Percentiles rank a stretch among this genome's conserved stretches.
Evolutionary conservation across 2,888 invertebrate species (phyloP).

Genomic region (Carabus problematicus): DNA sequence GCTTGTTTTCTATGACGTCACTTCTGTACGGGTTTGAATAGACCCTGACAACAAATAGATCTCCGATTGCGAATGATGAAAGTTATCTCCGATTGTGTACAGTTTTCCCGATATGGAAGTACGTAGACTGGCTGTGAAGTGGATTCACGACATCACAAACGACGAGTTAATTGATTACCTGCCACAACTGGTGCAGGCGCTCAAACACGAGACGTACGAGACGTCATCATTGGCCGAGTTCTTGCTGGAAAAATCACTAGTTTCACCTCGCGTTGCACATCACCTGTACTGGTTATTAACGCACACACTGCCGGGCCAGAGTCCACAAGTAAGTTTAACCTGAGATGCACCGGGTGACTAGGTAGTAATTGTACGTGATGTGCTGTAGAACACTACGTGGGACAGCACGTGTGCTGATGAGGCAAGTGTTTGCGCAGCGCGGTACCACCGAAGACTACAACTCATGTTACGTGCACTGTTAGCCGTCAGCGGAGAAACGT

Average conservation of each 20-base stretch:
- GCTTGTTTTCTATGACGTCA: too few relatives aligned
- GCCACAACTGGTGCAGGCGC: slow-evolving; percentile 91
- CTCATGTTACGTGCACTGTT: slow-evolving; percentile 87
- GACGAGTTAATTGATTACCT: slow-evolving; percentile 91
- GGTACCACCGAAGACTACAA: slow-evolving; percentile 79
- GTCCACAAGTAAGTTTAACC: slow-evolving; percentile 74
- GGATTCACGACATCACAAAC: slow-evolving; percentile 80
- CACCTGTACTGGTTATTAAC: slow-evolving; percentile 92
- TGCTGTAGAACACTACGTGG: slow-evolving; percentile 51
- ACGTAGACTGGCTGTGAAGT: slow-evolving; percentile 81
- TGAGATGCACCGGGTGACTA: not conserved
- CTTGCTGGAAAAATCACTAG: slow-evolving; percentile 80
- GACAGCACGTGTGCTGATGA: slow-evolving; percentile 65
- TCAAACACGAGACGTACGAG: slow-evolving; percentile 91
- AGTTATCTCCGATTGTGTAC: too few relatives aligned
- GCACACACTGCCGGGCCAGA: slow-evolving; percentile 80
- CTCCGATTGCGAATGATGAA: too few relatives aligned
- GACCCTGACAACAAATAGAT: too few relatives aligned
- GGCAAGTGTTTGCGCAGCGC: slow-evolving; percentile 72
- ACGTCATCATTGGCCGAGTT: slow-evolving; percentile 85
- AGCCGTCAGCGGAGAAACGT: slow-evolving; percentile 82
- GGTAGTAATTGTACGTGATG: slow-evolving; percentile 20
- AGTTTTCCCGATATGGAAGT: slow-evolving; percentile 94
- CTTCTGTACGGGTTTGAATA: too few relatives aligned
- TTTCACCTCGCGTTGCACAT: slow-evolving; percentile 91